Evolutionary conservation across 2,797 vertebrate genomes (phyloP), one percentile per base, ranked within the genome.

Genomic region (Jordanella pulchra): DNA sequence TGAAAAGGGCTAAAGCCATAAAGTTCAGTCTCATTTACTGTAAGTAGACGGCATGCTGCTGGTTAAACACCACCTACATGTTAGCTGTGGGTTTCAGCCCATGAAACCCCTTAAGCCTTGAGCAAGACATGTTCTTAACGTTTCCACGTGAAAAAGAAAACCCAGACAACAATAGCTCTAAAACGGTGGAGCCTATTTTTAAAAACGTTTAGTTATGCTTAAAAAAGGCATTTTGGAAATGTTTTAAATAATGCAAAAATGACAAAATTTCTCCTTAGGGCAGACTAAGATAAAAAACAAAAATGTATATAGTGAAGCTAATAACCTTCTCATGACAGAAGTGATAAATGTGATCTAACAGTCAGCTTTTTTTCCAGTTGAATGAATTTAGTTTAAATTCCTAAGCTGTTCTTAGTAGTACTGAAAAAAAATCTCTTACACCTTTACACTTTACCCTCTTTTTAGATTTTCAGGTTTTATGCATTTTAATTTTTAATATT

Each of bases 1-100:
- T 86, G 85, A 89, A 87, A 87, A 79, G 45, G 60, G 45, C 69
- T 77, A 55, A 84, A 89, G 86, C 84, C 71, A 81, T 77, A 85
- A n/a, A 72, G 71, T 58, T 65, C 55, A 55, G 77, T 25, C 66
- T 44, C 25, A 73, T 74, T 30, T 65, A 39, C 56, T 53, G 55
- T 42, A 63, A 65, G 65, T 63, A 71, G 47, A 44, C 18, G 32
- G 21, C 25, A 67, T 27, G 3, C 54, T 77, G 68, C 71, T 42
- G 56, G 66, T 66, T 79, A 82, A 84, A 81, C 47, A 76, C 47
- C 80, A 76, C 63, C 75, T 75, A 3, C 17, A 69, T 35, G 14
- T 61, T 72, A 56, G 47, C 15, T 73, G 35, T 48, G 67, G 53
- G 69, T 55, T 73, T 21, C 27, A 4, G 54, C 23, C 25, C 9